Conservation (phyloP, 2,113 vertebrate species). For the Cololabis saira region DNA sequence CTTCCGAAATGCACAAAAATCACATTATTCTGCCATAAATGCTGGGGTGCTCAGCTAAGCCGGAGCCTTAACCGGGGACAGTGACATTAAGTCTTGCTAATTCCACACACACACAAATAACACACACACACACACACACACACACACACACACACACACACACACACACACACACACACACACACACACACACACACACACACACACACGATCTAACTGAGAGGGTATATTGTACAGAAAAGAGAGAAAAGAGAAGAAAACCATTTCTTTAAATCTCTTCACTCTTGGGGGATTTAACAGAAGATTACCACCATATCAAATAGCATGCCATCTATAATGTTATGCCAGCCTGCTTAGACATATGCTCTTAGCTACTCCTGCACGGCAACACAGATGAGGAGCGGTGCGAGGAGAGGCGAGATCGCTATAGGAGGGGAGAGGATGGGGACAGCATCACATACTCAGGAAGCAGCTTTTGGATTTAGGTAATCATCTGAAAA, state of each 20-base stretch:
- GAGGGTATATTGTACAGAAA: conserved; percentile 22
- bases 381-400: conserved; percentile 34
- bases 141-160: conserved; percentile 13
- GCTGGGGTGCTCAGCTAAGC: conserved; percentile 46
- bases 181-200: conserved; percentile 12
- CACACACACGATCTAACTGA: conserved; percentile 34
- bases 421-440: conserved; percentile 26
- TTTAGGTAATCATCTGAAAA: conserved; percentile 51
- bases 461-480: conserved; percentile 33
- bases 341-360: conserved; percentile 63
- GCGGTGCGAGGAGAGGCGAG: conserved; percentile 13
- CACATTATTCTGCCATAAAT: conserved; percentile 50
- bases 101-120: conserved; percentile 46
- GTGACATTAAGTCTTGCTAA: conserved; percentile 68
- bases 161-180: conserved; percentile 17
- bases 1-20: conserved; percentile 40
- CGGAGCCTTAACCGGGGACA: conserved; percentile 44
- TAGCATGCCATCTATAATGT: conserved; percentile 63
- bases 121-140: conserved; percentile 10
- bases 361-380: conserved; percentile 37
- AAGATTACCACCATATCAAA: conserved; percentile 72
- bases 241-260: conserved; percentile 28
- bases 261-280: conserved; percentile 54
- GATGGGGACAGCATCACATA: conserved; percentile 29
- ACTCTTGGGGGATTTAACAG: conserved; percentile 67